These are phyloP conservation scores for Boleophthalmus pectinirostris DNA, from an alignment of 2,113 vertebrate genomes.

Conservation along the genomic window DNA sequence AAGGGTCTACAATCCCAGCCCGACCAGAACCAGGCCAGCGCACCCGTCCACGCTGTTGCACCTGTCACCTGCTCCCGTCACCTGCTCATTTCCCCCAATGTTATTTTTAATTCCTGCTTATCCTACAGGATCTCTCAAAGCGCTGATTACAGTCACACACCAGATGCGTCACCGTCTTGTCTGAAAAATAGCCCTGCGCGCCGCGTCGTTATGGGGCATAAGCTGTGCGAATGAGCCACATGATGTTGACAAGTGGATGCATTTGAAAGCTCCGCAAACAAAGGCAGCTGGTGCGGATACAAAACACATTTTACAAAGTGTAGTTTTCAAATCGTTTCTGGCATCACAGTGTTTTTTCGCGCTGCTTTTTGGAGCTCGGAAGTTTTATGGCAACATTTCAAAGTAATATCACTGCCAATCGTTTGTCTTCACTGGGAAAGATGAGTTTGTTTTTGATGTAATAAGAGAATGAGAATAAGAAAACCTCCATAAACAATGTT, in stretches of 20 bases:
- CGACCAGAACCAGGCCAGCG: slow-evolving; percentile 75
- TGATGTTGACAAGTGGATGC: slow-evolving; percentile 12
- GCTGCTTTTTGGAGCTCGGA: not conserved
- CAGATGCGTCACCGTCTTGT: not conserved
- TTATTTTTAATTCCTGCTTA: slow-evolving; percentile 20
- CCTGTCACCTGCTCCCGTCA: slow-evolving; percentile 74
- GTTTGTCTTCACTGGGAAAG: not conserved
- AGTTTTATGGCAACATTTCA: not conserved
- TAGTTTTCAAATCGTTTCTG: not conserved
- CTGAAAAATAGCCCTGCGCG: not conserved
- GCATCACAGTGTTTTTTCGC: slow-evolving; percentile 1
- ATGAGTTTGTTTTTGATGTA: too few species aligned
- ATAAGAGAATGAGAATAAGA: too few species aligned
- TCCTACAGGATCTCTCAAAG: not conserved
- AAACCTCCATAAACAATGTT: too few species aligned
- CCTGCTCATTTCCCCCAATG: slow-evolving; percentile 52
- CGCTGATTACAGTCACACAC: slow-evolving; percentile 1
- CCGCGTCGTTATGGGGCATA: not conserved
- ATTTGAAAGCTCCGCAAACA: slow-evolving; percentile 17
- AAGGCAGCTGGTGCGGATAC: not conserved
- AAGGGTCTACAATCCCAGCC: slow-evolving; percentile 69
- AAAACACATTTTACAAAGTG: not conserved
- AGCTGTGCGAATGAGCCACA: not conserved
- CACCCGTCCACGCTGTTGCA: slow-evolving; percentile 78
- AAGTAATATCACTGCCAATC: slow-evolving; percentile 1